Conservation (phyloP, 2,113 vertebrate species). For the Engystomops pustulosus region DNA sequence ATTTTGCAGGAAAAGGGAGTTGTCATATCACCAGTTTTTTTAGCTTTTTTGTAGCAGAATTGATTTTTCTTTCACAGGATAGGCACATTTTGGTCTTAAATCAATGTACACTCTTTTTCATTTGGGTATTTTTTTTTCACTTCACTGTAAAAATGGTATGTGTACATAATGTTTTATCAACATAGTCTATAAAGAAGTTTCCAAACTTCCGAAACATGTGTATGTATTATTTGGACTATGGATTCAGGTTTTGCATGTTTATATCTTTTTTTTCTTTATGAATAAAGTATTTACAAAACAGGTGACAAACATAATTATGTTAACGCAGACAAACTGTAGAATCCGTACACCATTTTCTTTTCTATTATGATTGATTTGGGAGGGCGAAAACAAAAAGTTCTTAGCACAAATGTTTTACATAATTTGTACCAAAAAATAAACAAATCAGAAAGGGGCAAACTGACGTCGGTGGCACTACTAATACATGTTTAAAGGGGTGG, state of each 20-base stretch:
- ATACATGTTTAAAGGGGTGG: conserved; percentile 74
- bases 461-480: conserved; percentile 77
- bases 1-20: conserved; percentile 93
- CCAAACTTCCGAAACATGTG: conserved; percentile 93
- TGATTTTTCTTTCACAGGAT: conserved; percentile 75
- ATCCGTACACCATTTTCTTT: conserved; percentile 82
- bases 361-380: conserved; percentile 71
- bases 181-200: conserved; percentile 94
- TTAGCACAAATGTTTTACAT: conserved; percentile 97
- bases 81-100: conserved; percentile 91
- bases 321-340: conserved; percentile 89
- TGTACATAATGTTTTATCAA: conserved; percentile 98
- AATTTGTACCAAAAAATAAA: conserved; percentile 98
- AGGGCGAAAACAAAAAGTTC: conserved; percentile 76
- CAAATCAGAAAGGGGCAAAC: conserved; percentile 67
- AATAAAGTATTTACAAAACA: conserved; percentile 93
- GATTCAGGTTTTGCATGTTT: conserved; percentile 99
- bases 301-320: conserved; percentile 87
- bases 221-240: conserved; percentile 97
- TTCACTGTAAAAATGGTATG: conserved; percentile 96
- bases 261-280: conserved; percentile 91
- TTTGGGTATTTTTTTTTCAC: conserved; percentile 86
- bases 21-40: conserved; percentile 93
- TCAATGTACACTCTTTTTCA: conserved; percentile 89
- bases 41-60: conserved; percentile 74